Percentiles rank a stretch among this genome's conserved stretches.
phyloP scores from a whole-genome alignment of 2,797 vertebrate genomes.

The Ptychadena robeensis region DNA sequence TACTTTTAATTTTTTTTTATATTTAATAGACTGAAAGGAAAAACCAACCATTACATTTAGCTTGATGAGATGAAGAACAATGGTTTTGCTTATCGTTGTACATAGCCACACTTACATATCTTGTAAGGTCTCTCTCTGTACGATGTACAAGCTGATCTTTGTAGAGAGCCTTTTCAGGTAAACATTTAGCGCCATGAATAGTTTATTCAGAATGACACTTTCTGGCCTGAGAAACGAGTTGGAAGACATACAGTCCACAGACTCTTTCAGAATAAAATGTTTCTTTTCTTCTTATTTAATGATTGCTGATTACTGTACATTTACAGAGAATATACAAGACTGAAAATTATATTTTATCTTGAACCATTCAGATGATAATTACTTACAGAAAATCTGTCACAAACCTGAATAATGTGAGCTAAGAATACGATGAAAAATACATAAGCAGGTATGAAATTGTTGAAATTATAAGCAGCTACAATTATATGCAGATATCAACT shows the following conservation, averaged over 20 bases:
- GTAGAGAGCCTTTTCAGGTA: constrained; percentile 10
- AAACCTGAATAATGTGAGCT: neutral
- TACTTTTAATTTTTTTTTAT: no score
- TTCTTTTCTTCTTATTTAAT: constrained; percentile 35
- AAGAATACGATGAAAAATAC: no score
- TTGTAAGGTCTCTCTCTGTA: constrained; percentile 23
- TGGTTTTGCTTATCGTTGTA: neutral
- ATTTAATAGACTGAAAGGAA: neutral
- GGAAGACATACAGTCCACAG: constrained; percentile 4
- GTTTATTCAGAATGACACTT: constrained; percentile 6
- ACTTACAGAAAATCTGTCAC: neutral
- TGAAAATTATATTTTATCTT: constrained; percentile 12
- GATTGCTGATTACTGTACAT: constrained; percentile 5
- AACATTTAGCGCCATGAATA: constrained; percentile 32
- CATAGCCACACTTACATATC: constrained; percentile 26
- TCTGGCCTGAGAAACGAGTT: constrained; percentile 1
- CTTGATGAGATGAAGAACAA: neutral
- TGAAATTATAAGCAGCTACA: neutral
- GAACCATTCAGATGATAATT: constrained; percentile 13
- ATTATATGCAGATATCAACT: neutral
- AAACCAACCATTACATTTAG: neutral
- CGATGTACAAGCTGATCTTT: constrained; percentile 25
- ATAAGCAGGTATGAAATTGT: no score
- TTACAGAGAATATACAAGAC: constrained; percentile 6
- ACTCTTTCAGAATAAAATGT: constrained; percentile 10